Evolutionary conservation across 53 echinoderm and acorn worm genomes (phyloP).

Genomic region (Paracentrotus lividus): DNA sequence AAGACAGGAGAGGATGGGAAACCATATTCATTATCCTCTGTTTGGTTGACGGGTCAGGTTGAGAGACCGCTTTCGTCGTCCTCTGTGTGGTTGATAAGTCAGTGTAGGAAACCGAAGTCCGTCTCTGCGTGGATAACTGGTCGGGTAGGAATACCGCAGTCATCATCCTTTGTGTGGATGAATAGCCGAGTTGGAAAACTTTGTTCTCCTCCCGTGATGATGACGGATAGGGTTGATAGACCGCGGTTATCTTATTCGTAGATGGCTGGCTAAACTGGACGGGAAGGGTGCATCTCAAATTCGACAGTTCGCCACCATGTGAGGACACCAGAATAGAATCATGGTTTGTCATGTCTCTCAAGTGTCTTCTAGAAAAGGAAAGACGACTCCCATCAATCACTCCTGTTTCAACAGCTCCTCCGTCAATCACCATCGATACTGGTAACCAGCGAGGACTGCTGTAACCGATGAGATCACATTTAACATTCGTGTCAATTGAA

Average conservation of each 20-base stretch:
- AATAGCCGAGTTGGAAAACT: too few relatives aligned
- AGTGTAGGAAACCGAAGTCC: too few relatives aligned
- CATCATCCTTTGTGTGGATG: too few relatives aligned
- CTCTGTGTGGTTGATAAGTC: too few relatives aligned
- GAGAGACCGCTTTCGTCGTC: too few relatives aligned
- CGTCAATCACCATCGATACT: neutral
- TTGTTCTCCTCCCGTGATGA: too few relatives aligned
- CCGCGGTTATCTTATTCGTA: too few relatives aligned
- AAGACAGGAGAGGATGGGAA: neutral
- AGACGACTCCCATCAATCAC: neutral
- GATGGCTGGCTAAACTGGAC: neutral
- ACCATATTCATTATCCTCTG: neutral
- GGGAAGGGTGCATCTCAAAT: conserved; percentile 1
- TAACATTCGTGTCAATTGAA: neutral
- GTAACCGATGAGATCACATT: neutral
- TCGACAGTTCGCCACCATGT: neutral
- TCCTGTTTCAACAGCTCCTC: neutral
- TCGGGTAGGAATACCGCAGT: too few relatives aligned
- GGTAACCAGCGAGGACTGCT: neutral
- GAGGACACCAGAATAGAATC: neutral
- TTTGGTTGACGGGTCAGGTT: neutral
- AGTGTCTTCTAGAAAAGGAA: neutral
- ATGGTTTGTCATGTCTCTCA: neutral
- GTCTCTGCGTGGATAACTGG: too few relatives aligned
- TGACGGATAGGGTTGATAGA: too few relatives aligned